Base-by-base conservation (phyloP, 2,888 invertebrate species). In the Tachina grossa region DNA sequence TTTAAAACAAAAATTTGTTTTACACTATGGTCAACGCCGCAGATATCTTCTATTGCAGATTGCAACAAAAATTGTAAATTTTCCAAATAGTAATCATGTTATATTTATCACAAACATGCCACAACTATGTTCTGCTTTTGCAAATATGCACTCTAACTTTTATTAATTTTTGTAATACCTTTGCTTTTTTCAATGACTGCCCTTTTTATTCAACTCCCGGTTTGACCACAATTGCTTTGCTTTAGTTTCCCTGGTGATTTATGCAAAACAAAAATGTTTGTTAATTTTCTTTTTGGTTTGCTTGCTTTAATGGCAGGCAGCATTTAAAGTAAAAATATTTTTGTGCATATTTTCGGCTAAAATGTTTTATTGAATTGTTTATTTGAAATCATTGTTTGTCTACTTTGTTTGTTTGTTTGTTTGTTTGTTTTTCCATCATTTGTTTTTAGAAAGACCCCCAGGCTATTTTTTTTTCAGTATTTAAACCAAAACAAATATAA, bases 301-400 rank as follows among this genome's bases (percentile, higher is more conserved):
- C 41, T 13, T 57, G 43, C 41, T 63, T 47, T 51, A 79, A 71
- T 79, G 59, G 31, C 22, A 59, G 59, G 31, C 22, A 59, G 14
- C 31, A 78, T 61, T 79, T 85, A 53, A 76, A 69, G 51, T 59
- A 53, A 69, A 76, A 81, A 76, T 51, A 41, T 68, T 82, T 85
- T 69, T 31, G 45, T 79, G 75, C 45, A 72, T 83, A 83, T 65
- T 80, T 80, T 85, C 57, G 65, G 63, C 71, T 72, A 66, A 75
- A 68, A 79, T 82, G 55, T 65, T 79, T 79, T 78, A 85, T 82
- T 79, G 69, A 83, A 85, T 83, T 75, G 75, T 69, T 74, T 81
- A 65, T 85, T 77, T 74, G 68, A 51, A 43, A 19, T 53, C 65
- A 79, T 85, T 79, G 79, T 74, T 77, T 77, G 39, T 83, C 9